Conservation (phyloP, 2,113 vertebrate genomes). For the Rousettus leschenaultii region DNA sequence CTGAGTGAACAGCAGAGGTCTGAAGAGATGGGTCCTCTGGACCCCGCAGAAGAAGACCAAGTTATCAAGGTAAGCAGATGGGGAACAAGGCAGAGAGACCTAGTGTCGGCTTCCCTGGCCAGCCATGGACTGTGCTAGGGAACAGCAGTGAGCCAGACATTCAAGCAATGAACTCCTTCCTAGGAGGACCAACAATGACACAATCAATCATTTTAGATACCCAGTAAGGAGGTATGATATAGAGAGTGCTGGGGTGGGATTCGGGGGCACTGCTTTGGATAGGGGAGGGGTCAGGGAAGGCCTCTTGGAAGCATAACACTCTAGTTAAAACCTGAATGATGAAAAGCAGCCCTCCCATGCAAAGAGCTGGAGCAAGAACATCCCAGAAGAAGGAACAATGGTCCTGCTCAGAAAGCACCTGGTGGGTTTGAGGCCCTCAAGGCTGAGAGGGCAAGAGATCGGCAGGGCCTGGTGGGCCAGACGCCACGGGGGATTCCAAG, state of each 20-base stretch:
- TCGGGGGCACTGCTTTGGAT: background rate
- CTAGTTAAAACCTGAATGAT: background rate
- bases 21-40: conserved; percentile 42
- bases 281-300: background rate
- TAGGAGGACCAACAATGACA: background rate
- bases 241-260: background rate
- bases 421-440: background rate
- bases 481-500: background rate
- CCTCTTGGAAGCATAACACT: background rate
- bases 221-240: background rate
- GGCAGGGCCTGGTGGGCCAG: background rate
- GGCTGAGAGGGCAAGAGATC: background rate
- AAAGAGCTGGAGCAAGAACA: background rate
- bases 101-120: fast-evolving
- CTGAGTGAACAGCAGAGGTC: conserved; percentile 69
- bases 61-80: conserved; percentile 56
- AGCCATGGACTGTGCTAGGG: background rate
- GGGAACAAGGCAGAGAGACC: background rate
- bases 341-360: background rate
- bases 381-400: background rate
- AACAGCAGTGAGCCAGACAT: background rate
- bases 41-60: fast-evolving
- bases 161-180: background rate
- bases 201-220: background rate
- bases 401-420: background rate